Base-by-base conservation (phyloP, 2,113 vertebrate species). In the Xenopus borealis region DNA sequence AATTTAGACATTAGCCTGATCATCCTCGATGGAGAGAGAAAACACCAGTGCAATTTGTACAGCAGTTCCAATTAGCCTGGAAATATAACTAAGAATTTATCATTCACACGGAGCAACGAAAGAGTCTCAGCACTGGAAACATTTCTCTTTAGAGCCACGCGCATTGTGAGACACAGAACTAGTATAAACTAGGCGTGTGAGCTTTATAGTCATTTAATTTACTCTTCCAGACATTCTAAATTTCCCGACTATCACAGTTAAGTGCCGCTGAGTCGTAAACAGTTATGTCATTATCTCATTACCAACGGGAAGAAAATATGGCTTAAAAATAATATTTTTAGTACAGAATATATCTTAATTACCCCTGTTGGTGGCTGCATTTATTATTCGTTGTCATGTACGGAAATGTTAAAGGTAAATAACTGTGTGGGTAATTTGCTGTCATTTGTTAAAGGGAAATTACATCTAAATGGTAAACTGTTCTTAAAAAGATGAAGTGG, bases 361-460 rank as follows among this genome's bases (percentile, higher is more conserved):
- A 0, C 78, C 23, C 46, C 33, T 55, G 72, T 40, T 19, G 75
- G 80, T 83, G 18, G 45, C 63, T 78, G 72, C 55, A 72, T 80
- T 4, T 1, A 17, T 69, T 59, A 18, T 27, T 72, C 12, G 8
- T 17, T 63, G 78, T 80, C 87, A 84, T 83, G 47, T 13, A 50
- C 14, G 6, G 11, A 50, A 50, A 12, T 16, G 14, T 12, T 13
- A 50, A 50, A 50, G 11, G 47, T 13, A 50, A 50, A 50, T 50
- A 50, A 50, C 33, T 40, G 33, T 40, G 33, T 9, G 33, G 33
- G 33, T 40, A 40, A 40, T 40, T 40, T 6, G 76, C 79, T 80
- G 90, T 86, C 88, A 88, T 91, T 3, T 40, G 33, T 53, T 12
- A 12, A 12, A 12, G 50, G 50, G 17, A 10, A 53, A 53, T 53